Evolutionary conservation across 2,888 invertebrate species (phyloP).

Genomic region (Lepidocyrtinus sp.): DNA sequence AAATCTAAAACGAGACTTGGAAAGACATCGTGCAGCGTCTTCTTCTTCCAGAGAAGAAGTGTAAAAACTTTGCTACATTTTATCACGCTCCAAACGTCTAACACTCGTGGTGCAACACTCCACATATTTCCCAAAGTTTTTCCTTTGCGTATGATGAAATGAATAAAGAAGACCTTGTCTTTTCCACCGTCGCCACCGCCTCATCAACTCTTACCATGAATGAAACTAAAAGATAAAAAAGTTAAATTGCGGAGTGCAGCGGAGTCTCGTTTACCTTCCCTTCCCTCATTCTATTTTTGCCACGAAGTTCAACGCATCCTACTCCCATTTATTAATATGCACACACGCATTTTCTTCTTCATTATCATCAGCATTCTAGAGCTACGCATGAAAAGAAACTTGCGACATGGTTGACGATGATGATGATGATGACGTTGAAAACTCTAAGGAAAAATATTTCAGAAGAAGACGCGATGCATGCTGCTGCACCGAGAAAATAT

Average conservation of each 20-base stretch:
- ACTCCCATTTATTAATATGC: constrained; percentile 10
- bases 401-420: neutral
- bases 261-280: neutral
- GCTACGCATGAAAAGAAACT: constrained; percentile 11
- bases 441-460: constrained; percentile 1
- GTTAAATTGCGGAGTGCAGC: neutral
- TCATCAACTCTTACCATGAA: neutral
- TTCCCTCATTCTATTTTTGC: neutral
- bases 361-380: neutral
- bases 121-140: constrained; percentile 2
- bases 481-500: neutral
- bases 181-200: neutral
- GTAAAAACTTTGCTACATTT: neutral
- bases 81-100: neutral
- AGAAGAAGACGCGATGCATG: neutral
- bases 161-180: neutral
- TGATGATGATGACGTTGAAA: neutral
- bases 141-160: neutral
- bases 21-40: no score
- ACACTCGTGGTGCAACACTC: constrained; percentile 5
- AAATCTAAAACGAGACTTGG: no score
- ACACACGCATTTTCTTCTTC: constrained; percentile 13
- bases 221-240: constrained; percentile 4
- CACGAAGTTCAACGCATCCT: constrained; percentile 9
- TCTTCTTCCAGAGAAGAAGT: neutral